Evolutionary conservation across 2,797 vertebrate species (phyloP).

Genomic region (Nasua narica): DNA sequence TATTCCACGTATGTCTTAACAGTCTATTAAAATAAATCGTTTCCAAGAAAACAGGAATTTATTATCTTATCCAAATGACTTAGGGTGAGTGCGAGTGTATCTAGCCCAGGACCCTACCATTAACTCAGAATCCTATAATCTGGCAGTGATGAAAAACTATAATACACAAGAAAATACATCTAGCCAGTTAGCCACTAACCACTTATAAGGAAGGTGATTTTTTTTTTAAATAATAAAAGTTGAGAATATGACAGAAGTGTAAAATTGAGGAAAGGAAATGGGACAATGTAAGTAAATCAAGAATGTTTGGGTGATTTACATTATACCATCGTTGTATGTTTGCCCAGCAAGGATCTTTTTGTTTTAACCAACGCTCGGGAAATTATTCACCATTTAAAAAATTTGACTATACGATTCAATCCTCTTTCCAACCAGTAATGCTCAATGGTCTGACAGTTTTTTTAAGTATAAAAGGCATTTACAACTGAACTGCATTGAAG

Average conservation of each 20-base stretch:
- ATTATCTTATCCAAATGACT: slow-evolving; percentile 25
- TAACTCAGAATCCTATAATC: slow-evolving; percentile 41
- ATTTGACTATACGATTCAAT: slow-evolving; percentile 70
- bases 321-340: slow-evolving; percentile 60
- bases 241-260: slow-evolving; percentile 16
- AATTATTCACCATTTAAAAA: slow-evolving; percentile 73
- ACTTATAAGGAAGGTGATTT: slow-evolving; percentile 17
- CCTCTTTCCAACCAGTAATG: slow-evolving; percentile 75
- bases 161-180: slow-evolving; percentile 34
- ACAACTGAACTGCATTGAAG: slow-evolving; percentile 70
- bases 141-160: slow-evolving; percentile 13
- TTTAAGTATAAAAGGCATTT: slow-evolving; percentile 77
- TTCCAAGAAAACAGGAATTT: slow-evolving; percentile 6
- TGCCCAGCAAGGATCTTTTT: slow-evolving; percentile 69
- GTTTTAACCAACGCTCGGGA: slow-evolving; percentile 55
- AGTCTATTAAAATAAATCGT: slow-evolving; percentile 41
- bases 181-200: neutral
- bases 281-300: slow-evolving; percentile 25
- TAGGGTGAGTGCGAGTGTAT: neutral
- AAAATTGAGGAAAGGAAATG: slow-evolving; percentile 25
- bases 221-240: neutral
- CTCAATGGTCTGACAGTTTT: slow-evolving; percentile 74
- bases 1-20: neutral
- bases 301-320: slow-evolving; percentile 71
- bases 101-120: neutral